Conservation (phyloP, 1,140 invertebrate species). For the Pseudomyrmex sp. region DNA sequence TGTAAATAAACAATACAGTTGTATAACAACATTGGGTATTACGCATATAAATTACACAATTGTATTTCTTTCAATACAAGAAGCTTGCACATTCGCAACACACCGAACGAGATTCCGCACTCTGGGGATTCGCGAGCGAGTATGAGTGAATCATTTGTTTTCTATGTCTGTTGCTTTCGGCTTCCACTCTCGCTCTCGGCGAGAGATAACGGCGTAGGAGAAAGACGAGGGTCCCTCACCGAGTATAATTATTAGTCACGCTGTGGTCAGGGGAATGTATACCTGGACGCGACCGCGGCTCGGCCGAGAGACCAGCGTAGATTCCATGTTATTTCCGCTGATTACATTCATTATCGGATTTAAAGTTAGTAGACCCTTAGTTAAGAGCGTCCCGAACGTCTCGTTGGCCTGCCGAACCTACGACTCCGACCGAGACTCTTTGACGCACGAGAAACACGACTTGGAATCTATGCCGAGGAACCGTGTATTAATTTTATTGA, state of each 20-base stretch:
- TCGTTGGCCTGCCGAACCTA: conserved; percentile 45
- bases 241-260: conserved; percentile 77
- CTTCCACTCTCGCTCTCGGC: conserved; percentile 57
- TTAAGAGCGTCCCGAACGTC: conserved; percentile 54
- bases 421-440: conserved; percentile 4
- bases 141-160: conserved; percentile 34
- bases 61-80: conserved; percentile 1
- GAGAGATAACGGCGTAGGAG: conserved; percentile 66
- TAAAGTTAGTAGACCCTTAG: conserved; percentile 73
- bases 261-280: conserved; percentile 70
- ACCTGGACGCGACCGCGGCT: conserved; percentile 55
- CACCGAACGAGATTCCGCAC: not conserved
- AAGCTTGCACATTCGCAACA: not conserved
- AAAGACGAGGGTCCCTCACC: conserved; percentile 63
- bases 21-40: too few relatives aligned
- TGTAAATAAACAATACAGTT: too few relatives aligned
- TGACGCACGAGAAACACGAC: conserved; percentile 15
- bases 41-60: not conserved
- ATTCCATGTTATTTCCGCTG: conserved; percentile 81
- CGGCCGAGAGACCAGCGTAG: conserved; percentile 64
- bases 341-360: conserved; percentile 83
- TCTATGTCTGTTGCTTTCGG: conserved; percentile 32
- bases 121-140: conserved; percentile 17
- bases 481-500: conserved; percentile 57
- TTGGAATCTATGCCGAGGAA: conserved; percentile 2